Base-by-base conservation (phyloP, 2,113 vertebrate genomes). In the Danio rerio region DNA sequence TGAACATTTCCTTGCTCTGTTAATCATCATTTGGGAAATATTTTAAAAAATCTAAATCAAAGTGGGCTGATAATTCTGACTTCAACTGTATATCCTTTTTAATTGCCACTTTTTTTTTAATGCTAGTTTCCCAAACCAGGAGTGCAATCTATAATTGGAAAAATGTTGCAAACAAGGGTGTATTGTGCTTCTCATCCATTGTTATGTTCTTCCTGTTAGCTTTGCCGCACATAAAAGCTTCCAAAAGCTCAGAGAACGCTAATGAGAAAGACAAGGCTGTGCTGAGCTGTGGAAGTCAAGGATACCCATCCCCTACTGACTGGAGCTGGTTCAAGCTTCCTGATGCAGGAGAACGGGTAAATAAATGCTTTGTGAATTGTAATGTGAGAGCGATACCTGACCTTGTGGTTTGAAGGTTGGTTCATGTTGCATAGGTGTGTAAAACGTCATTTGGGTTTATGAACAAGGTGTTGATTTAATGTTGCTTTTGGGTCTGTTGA, bases 231-330 rank as follows among this genome's bases (percentile, higher is more conserved):
- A 90, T 99, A n/a, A 1, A 0, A 0, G 89, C 94, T 0, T 91
- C 91, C 86, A 98, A 96, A 91, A 95, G 94, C 79, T 96, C 95
- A 0, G 97, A 98, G 86, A 94, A 97, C 0, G 95, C 91, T 4
- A 97, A 96, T 0, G 98, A 99, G 88, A 91, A 93, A 0, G 97
- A 98, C 90, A 89, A 87, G 0, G 92, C 88, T 0, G 80, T 89
- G 7, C 84, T 99, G 87, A 75, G 10, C n/a, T 99, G 98, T 85
- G 92, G 93, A 85, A 91, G 91, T 1, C 86, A 91, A 0, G 92
- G 95, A 0, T 94, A 91, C 79, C 96, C 97, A 0, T 61, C 83
- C 5, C 87, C 89, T 15, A 89, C 69, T 18, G 82, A 89, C 63
- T 95, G 94, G 93, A 18, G 0, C 4, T 95, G 92, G 93, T 56